Evolutionary conservation across 2,113 vertebrate genomes (phyloP), one percentile per base, ranked within the genome.

Genomic region (Tragulus kanchil): DNA sequence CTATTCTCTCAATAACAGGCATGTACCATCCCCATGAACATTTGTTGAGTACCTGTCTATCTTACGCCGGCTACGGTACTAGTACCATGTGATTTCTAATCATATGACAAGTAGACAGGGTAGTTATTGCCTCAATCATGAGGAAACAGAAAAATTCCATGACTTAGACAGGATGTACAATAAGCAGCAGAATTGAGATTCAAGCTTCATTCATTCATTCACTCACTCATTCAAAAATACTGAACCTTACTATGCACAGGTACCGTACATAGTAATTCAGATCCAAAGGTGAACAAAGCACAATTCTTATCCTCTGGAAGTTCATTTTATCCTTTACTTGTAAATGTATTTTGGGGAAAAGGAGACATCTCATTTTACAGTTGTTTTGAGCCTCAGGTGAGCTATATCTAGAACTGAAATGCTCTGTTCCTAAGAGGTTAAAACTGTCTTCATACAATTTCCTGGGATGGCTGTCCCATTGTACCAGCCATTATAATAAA

Each of bases 71-170:
- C 58, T 14, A 79, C 56, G 36, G 45, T n/a, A 59, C 59, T 71
- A 83, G 56, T 86, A 85, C 48, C 26, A 3, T 64, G 21, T 85
- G 25, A 88, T 69, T 90, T 88, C 58, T 45, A 87, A 82, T 90
- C 58, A 23, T 71, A 10, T 78, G 48, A 21, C 13, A 94, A 90
- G 5, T 59, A 61, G 54, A 28, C 45, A 75, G 84, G 4, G 54
- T 48, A 56, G 45, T 56, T 77, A 9, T 73, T 69, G 31, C 75
- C 31, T 67, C 61, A 89, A 3, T 75, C 15, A 52, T 52, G 31
- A 93, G 31, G 42, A 93, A 93, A 19, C 52, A 25, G 42, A 86
- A 90, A 90, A 36, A 94, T 73, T 94, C 83, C 92, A 23, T 84
- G 28, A 56, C 59, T 95, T 96, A 13, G 77, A 62, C 21, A 92